Conservation (phyloP, 2,888 invertebrate species). For the Frankliniella intonsa region DNA sequence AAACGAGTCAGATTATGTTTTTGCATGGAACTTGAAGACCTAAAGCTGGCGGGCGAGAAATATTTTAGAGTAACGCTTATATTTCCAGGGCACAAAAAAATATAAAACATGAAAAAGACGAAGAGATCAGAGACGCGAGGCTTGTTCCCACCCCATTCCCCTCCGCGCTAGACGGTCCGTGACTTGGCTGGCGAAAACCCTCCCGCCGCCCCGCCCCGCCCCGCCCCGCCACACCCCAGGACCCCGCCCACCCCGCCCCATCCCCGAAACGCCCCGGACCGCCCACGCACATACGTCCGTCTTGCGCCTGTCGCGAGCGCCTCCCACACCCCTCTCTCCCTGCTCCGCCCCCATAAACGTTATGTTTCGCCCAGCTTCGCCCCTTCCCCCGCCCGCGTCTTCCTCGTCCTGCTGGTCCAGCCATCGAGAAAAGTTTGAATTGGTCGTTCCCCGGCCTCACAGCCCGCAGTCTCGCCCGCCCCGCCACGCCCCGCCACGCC, state of each 20-base stretch:
- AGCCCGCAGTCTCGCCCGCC: not conserved
- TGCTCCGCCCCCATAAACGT: too few relatives aligned
- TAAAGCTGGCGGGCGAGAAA: too few relatives aligned
- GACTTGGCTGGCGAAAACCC: not conserved
- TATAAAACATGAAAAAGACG: too few relatives aligned
- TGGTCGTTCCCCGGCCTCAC: not conserved
- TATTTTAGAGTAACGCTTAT: too few relatives aligned
- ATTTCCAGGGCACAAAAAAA: too few relatives aligned
- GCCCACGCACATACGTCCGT: not conserved
- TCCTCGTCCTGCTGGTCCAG: not conserved
- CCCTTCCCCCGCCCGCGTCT: not conserved
- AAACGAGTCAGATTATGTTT: too few relatives aligned
- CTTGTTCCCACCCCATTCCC: too few relatives aligned
- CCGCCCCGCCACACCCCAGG: not conserved
- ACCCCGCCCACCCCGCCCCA: not conserved
- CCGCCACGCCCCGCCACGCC: too few relatives aligned
- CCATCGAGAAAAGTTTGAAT: conserved; percentile 19
- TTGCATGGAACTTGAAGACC: too few relatives aligned
- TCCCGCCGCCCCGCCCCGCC: not conserved
- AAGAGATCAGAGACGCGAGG: too few relatives aligned
- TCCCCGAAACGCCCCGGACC: not conserved
- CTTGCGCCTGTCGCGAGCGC: not conserved
- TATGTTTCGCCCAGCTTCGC: too few relatives aligned
- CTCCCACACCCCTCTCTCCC: not conserved
- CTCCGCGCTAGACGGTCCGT: not conserved